A percentile compares a stretch with the other conserved stretches of the same genome.
phyloP scores from a whole-genome alignment of 2,113 vertebrate species.

The Merops nubicus region DNA sequence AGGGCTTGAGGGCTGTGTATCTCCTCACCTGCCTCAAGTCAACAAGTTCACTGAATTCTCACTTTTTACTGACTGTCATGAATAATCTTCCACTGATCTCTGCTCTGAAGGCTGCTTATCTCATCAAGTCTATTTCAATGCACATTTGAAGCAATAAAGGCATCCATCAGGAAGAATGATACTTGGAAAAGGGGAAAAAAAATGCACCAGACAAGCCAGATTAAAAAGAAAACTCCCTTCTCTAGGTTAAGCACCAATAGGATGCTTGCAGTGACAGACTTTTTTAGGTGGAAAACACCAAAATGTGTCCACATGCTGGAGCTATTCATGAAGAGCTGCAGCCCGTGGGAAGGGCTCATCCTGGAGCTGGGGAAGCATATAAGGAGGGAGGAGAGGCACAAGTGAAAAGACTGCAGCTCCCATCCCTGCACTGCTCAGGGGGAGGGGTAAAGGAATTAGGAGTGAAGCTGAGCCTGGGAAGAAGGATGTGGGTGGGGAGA shows the following conservation, averaged over 20 bases:
- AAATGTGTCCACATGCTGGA: neutral
- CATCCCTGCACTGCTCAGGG: rapidly evolving
- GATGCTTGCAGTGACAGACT: neutral
- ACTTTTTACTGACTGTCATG: neutral
- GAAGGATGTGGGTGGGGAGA: neutral
- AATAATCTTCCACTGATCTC: neutral
- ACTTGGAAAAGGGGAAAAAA: neutral
- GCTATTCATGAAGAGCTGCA: neutral
- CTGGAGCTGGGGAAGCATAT: neutral
- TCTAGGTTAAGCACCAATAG: neutral
- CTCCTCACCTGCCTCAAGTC: rapidly evolving
- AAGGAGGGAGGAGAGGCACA: neutral
- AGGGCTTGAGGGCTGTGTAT: rapidly evolving
- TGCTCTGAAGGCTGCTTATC: neutral
- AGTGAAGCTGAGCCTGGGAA: neutral
- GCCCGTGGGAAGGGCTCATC: rapidly evolving
- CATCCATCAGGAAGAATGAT: neutral
- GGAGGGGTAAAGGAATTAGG: neutral
- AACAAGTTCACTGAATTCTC: neutral
- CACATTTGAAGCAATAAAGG: neutral
- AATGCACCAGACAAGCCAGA: neutral
- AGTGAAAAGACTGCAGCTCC: rapidly evolving
- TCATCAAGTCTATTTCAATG: neutral
- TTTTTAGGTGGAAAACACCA: neutral
- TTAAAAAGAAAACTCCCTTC: neutral